These are phyloP conservation scores for Drosophila meridionalis DNA, from an alignment of 2,888 invertebrate genomes.

Conservation along the genomic window DNA sequence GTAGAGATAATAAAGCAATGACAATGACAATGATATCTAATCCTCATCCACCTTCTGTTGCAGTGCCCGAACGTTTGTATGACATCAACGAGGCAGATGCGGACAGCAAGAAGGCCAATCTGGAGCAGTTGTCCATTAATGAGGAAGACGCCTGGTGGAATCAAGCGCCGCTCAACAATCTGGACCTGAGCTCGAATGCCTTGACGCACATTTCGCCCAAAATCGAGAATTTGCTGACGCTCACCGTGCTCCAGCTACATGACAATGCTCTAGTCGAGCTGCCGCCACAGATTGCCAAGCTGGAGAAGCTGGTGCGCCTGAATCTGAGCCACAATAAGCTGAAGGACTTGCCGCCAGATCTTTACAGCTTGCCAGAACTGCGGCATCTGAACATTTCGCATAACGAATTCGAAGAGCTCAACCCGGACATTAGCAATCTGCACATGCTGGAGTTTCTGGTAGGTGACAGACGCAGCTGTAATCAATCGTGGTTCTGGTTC, in stretches of 20 bases:
- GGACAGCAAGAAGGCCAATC: slow-evolving; percentile 86
- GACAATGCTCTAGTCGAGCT: slow-evolving; percentile 91
- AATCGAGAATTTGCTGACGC: slow-evolving; percentile 88
- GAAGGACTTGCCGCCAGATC: slow-evolving; percentile 87
- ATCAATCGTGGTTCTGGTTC: slow-evolving; percentile 46
- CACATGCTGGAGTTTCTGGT: slow-evolving; percentile 92
- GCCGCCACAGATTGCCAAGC: slow-evolving; percentile 90
- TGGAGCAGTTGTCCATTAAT: slow-evolving; percentile 85
- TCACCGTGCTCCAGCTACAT: slow-evolving; percentile 91
- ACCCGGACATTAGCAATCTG: slow-evolving; percentile 91
- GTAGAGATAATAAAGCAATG: slow-evolving; percentile 45
- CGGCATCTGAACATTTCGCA: slow-evolving; percentile 90
- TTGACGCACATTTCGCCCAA: slow-evolving; percentile 88
- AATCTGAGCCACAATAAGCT: slow-evolving; percentile 90
- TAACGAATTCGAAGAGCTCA: slow-evolving; percentile 89
- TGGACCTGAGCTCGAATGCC: slow-evolving; percentile 92
- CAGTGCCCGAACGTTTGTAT: slow-evolving; percentile 91
- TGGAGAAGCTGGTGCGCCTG: slow-evolving; percentile 89
- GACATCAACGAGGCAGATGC: slow-evolving; percentile 89
- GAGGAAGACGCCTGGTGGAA: slow-evolving; percentile 93
- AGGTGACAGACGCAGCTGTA: slow-evolving; percentile 55
- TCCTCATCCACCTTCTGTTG: slow-evolving; percentile 33
- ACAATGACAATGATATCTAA: neutral
- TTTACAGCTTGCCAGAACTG: slow-evolving; percentile 90
- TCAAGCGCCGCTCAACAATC: slow-evolving; percentile 90